Percentiles rank a stretch among this genome's conserved stretches.
Evolutionary conservation across 2,888 invertebrate genomes (phyloP).

Genomic region (Anoncus sp.): DNA sequence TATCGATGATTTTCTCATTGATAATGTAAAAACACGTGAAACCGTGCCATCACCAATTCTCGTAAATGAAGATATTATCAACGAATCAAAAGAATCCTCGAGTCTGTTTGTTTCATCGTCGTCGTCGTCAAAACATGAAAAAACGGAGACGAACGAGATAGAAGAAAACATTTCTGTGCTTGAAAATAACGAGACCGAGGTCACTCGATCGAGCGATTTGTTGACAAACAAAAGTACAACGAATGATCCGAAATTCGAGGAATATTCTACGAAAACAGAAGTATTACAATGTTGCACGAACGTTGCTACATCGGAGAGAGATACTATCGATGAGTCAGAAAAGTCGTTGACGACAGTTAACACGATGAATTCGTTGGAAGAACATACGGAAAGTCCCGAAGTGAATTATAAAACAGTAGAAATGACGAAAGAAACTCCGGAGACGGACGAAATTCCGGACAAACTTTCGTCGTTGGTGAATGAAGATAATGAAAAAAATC

Average conservation of each 20-base stretch:
- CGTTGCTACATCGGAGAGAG: not conserved
- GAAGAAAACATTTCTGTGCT: not conserved
- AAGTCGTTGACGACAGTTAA: not conserved
- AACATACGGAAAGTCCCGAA: not conserved
- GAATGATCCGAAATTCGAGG: not conserved
- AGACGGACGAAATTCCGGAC: too few species aligned
- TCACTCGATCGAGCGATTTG: not conserved
- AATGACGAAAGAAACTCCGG: too few species aligned
- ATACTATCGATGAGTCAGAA: not conserved
- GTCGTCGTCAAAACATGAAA: too few species aligned
- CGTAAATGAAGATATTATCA: constrained; percentile 4
- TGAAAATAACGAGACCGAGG: not conserved
- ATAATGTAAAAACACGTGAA: constrained; percentile 9
- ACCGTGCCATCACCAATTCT: constrained; percentile 37
- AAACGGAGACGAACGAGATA: not conserved
- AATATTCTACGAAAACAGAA: not conserved
- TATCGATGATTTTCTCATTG: not conserved
- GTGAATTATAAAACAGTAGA: not conserved
- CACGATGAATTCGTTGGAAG: not conserved
- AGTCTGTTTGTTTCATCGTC: too few species aligned
- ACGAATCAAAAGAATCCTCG: constrained; percentile 16
- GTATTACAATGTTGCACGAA: not conserved
- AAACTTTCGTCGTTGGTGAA: not conserved
- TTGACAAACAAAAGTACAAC: not conserved
- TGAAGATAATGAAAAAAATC: not conserved